Base-by-base conservation (phyloP, 2,888 invertebrate genomes). In the Ceramica pisi region DNA sequence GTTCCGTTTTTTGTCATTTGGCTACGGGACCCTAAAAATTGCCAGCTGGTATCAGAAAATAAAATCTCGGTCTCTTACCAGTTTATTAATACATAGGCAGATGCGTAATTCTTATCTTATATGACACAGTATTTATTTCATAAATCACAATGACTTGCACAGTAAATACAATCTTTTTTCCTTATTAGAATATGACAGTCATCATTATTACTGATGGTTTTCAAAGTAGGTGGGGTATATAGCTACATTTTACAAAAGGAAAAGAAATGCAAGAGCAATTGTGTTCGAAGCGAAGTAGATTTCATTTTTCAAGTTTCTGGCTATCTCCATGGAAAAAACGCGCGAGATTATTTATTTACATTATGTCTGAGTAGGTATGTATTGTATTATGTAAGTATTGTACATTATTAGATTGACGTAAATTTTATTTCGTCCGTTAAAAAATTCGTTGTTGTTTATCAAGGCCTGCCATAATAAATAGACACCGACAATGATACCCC, bases 101-200 rank as follows among this genome's bases (percentile, higher is more conserved):
- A 44, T 68, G 44, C n/a, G 1, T 53, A 35, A 41, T 44, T 68
- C 23, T 35, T 68, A 55, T 67, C 53, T 67, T 16, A 50, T 35
- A 35, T 35, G 21, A 62, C 9, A 4, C 41, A 41, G 16, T 50
- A 51, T 65, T 26, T 50, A n/a, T n/a, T 67, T 64, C 2, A 38
- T 50, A 23, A 41, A 41, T 67, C 8, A n/a, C 10, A 14, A 67
- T 41, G 41, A 44, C 67, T 19, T 67, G 21, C 31, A 23, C 19
- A 44, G 16, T 31, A 64, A 57, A n/a, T n/a, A 57, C n/a, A 16
- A n/a, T 38, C 0, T 50, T 44, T 23, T 44, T 23, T 6, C 10
- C 5, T 23, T 23, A 16, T 19, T 23, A 14, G 19, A 26, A 48
- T 21, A 26, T 14, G 6, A 69, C 0, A 46, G n/a, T 14, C 14